phyloP scores from a whole-genome alignment of 2,888 invertebrate genomes.

The Cryptus armator region DNA sequence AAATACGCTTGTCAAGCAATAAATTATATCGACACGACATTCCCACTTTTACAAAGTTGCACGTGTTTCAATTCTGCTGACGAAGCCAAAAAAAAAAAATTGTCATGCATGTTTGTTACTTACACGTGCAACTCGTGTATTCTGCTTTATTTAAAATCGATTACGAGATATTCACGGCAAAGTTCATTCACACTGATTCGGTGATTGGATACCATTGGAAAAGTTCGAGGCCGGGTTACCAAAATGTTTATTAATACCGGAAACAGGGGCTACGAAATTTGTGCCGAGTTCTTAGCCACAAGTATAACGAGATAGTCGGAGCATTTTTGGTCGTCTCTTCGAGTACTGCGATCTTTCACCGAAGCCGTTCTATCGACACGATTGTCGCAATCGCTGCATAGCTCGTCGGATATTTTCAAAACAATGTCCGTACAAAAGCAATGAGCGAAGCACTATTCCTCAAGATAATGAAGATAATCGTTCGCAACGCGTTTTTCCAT shows the following conservation, averaged over 20 bases:
- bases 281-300: conserved; percentile 28
- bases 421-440: conserved; percentile 47
- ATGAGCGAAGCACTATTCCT: background rate
- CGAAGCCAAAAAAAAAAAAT: conserved; percentile 26
- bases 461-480: conserved; percentile 18
- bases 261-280: conserved; percentile 48
- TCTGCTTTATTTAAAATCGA: conserved; percentile 2
- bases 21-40: conserved; percentile 4
- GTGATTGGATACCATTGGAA: conserved; percentile 10
- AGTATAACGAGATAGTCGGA: background rate
- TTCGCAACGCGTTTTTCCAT: background rate
- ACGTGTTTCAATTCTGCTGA: conserved; percentile 7
- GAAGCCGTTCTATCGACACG: conserved; percentile 59
- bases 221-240: conserved; percentile 57
- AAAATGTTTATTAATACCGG: conserved; percentile 74
- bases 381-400: conserved; percentile 65
- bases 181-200: conserved; percentile 38
- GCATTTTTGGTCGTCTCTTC: background rate
- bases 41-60: background rate
- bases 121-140: background rate
- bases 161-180: background rate
- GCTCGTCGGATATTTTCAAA: conserved; percentile 71
- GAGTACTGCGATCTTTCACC: conserved; percentile 27
- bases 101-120: background rate
- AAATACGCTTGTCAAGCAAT: conserved; percentile 12